A percentile compares a stretch with the other conserved stretches of the same genome.
These are phyloP conservation scores for Chaetodon auriga DNA, from an alignment of 2,113 vertebrate species.

Conservation along the genomic window DNA sequence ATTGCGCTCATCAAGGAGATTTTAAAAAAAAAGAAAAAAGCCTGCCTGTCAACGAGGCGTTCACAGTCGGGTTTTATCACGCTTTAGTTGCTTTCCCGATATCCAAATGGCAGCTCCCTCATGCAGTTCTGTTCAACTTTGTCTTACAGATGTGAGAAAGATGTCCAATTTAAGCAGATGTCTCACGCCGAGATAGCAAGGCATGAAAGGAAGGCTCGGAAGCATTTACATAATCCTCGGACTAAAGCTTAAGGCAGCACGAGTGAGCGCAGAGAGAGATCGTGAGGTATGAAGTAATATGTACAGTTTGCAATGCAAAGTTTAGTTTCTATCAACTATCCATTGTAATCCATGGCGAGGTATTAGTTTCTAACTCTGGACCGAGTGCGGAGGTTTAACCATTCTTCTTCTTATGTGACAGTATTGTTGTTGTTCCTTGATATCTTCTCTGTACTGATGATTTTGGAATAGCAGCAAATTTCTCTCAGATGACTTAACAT, in stretches of 20 bases:
- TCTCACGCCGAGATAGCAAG: constrained; percentile 64
- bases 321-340: constrained; percentile 77
- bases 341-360: constrained; percentile 65
- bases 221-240: constrained; percentile 75
- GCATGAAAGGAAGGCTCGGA: constrained; percentile 52
- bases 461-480: constrained; percentile 73
- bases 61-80: constrained; percentile 38
- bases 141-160: constrained; percentile 69
- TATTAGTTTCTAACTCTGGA: constrained; percentile 67
- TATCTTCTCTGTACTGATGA: constrained; percentile 73
- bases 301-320: constrained; percentile 78
- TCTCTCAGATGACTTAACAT: constrained; percentile 74
- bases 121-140: constrained; percentile 64
- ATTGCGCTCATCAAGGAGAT: constrained; percentile 28
- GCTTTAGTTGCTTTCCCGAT: constrained; percentile 56
- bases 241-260: constrained; percentile 69
- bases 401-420: constrained; percentile 74
- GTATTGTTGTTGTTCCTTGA: constrained; percentile 79
- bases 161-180: constrained; percentile 68
- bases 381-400: constrained; percentile 56
- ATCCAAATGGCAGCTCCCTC: constrained; percentile 77
- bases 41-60: constrained; percentile 43
- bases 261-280: constrained; percentile 62
- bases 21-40: background rate
- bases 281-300: constrained; percentile 67